These are phyloP conservation scores for Globodera rostochiensis DNA, from an alignment of 1,140 invertebrate species.

Conservation along the genomic window DNA sequence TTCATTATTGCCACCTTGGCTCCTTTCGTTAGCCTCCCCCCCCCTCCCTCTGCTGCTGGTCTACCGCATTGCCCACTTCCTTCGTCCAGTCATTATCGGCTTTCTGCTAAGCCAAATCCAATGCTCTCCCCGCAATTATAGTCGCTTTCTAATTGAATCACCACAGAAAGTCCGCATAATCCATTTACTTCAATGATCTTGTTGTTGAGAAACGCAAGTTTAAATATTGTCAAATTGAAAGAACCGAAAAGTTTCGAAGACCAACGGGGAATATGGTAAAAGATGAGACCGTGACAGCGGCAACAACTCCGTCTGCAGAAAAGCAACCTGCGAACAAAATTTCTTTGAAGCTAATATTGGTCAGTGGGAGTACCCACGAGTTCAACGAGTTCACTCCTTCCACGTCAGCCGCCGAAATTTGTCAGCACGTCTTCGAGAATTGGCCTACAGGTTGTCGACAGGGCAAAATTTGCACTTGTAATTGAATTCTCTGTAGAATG, in stretches of 20 bases:
- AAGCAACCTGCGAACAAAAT: background rate
- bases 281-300: background rate
- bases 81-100: background rate
- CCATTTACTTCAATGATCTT: too few species aligned
- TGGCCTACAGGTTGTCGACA: slow-evolving; percentile 82
- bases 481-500: slow-evolving; percentile 76
- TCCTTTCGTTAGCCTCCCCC: too few species aligned
- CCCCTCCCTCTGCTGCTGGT: background rate
- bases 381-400: slow-evolving; percentile 88
- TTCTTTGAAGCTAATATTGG: slow-evolving; percentile 75
- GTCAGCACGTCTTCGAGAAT: slow-evolving; percentile 96
- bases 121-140: too few species aligned
- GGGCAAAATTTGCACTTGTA: slow-evolving; percentile 48
- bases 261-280: background rate
- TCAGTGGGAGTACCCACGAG: slow-evolving; percentile 97
- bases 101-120: too few species aligned
- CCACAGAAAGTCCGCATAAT: too few species aligned
- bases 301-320: background rate
- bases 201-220: too few species aligned
- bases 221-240: background rate
- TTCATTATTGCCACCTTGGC: too few species aligned
- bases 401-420: slow-evolving; percentile 95
- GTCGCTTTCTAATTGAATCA: too few species aligned
- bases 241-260: background rate
- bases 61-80: background rate